A percentile compares a stretch with the other conserved stretches of the same genome.
These are phyloP conservation scores for Oopsacas minuta DNA, from an alignment of 37 sponge, comb jelly and placozoan species.

Conservation along the genomic window DNA sequence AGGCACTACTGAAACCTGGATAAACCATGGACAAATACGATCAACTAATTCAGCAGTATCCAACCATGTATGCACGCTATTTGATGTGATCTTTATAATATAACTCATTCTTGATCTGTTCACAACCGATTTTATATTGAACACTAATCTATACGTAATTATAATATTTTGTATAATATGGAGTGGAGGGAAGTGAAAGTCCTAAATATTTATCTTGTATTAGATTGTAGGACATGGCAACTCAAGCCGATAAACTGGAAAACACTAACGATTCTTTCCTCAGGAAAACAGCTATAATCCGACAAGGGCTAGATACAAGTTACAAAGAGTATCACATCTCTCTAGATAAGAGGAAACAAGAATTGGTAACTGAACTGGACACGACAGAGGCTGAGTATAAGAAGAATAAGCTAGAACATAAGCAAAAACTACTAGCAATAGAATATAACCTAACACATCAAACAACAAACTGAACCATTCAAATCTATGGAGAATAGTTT, in stretches of 20 bases:
- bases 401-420: neutral
- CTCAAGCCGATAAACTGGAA: neutral
- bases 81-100: no score
- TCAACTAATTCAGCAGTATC: no score
- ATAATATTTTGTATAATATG: no score
- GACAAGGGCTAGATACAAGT: neutral
- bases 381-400: neutral
- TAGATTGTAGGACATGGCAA: neutral
- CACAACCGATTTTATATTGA: no score
- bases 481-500: neutral
- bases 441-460: neutral
- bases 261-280: neutral
- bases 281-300: neutral
- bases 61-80: no score
- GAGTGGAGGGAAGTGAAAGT: no score
- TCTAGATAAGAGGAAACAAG: neutral
- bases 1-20: no score
- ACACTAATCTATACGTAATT: no score
- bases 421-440: neutral
- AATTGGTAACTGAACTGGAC: neutral
- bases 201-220: neutral
- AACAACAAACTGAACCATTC: neutral
- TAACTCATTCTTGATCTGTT: no score
- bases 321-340: neutral
- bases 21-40: no score